Percentiles rank a stretch among this genome's conserved stretches.
Conservation (phyloP, 2,113 vertebrate genomes). For the Cepphus grylle region DNA sequence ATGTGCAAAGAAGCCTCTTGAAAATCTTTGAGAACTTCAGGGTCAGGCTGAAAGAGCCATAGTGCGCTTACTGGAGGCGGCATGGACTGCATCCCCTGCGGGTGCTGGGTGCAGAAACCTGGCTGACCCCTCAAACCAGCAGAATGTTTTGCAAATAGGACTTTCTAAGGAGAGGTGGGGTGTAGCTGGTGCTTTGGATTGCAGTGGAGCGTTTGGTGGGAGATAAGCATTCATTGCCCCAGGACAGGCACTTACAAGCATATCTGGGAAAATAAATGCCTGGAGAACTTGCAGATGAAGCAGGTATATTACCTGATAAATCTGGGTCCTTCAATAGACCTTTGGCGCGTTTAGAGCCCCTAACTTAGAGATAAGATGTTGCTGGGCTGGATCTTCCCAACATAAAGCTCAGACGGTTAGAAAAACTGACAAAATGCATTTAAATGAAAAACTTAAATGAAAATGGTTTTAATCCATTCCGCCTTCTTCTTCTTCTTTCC, state of each 20-base stretch:
- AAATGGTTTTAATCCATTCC: conserved; percentile 37
- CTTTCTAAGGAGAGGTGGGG: not conserved
- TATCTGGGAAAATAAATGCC: not conserved
- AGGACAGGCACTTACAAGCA: not conserved
- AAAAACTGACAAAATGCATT: not conserved
- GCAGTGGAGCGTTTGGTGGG: not conserved
- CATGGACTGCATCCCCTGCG: rapidly evolving
- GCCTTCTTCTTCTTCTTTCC: not conserved
- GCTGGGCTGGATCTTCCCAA: not conserved
- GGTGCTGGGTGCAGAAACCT: not conserved
- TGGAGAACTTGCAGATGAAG: not conserved
- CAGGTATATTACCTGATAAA: not conserved
- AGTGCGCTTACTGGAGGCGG: rapidly evolving
- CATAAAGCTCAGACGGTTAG: not conserved
- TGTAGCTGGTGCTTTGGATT: not conserved
- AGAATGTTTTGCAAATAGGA: not conserved
- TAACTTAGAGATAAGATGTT: not conserved
- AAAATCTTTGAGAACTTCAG: not conserved
- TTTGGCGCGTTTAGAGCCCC: not conserved
- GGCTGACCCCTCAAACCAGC: not conserved
- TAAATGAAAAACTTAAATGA: not conserved
- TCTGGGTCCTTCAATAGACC: not conserved
- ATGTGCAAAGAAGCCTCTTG: not conserved
- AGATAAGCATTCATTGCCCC: not conserved
- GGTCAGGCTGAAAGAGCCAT: not conserved